Evolutionary conservation across 2,113 vertebrate genomes (phyloP).

Genomic region (Aramus guarauna): DNA sequence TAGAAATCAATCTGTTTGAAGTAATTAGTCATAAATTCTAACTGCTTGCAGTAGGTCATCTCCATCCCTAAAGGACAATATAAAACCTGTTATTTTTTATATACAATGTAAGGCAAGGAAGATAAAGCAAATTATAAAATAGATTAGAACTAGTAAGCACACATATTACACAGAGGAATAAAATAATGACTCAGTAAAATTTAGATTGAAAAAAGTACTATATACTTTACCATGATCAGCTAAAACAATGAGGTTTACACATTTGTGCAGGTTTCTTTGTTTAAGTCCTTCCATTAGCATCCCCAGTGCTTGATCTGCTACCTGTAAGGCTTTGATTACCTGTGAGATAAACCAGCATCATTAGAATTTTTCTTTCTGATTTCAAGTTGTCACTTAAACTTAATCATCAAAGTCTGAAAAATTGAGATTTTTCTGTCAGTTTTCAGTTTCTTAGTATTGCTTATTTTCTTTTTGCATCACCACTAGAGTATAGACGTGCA

Average conservation of each 20-base stretch:
- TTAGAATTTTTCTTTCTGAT: background rate
- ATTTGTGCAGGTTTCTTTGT: constrained; percentile 81
- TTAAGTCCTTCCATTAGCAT: constrained; percentile 90
- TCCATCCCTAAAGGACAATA: constrained; percentile 87
- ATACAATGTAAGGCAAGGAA: background rate
- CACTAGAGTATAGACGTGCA: background rate
- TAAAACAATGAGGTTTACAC: constrained; percentile 87
- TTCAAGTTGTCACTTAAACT: background rate
- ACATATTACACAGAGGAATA: background rate
- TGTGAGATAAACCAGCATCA: constrained; percentile 38
- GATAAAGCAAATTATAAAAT: background rate
- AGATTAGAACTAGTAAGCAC: background rate
- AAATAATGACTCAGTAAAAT: background rate
- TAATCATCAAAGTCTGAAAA: background rate
- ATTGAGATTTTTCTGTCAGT: background rate
- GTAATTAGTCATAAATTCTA: constrained; percentile 81
- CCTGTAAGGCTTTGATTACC: constrained; percentile 80
- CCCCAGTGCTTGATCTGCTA: constrained; percentile 81
- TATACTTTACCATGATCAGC: constrained; percentile 90
- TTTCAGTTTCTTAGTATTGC: background rate
- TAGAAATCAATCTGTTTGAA: constrained; percentile 73
- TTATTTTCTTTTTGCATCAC: background rate
- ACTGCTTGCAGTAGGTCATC: constrained; percentile 77
- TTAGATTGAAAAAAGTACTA: background rate
- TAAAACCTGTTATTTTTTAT: background rate